phyloP scores from a whole-genome alignment of 2,888 invertebrate genomes.

The Spicauda simplicius region DNA sequence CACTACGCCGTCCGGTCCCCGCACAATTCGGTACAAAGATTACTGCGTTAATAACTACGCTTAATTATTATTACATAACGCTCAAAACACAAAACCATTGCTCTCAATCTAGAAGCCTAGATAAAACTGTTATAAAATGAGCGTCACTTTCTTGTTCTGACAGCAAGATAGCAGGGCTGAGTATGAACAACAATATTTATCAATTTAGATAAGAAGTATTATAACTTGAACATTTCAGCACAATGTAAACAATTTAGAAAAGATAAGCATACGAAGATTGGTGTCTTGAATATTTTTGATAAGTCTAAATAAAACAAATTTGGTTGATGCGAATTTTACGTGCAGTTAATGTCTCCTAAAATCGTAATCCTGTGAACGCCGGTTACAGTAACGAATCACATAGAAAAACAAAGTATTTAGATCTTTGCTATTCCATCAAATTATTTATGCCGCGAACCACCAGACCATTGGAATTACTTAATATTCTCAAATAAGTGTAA shows the following conservation, averaged over 20 bases:
- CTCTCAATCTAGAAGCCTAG: conserved; percentile 58
- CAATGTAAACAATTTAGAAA: conserved; percentile 59
- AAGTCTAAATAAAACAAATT: neutral
- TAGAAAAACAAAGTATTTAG: no score
- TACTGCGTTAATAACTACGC: conserved; percentile 42
- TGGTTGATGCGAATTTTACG: neutral
- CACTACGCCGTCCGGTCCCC: conserved; percentile 48
- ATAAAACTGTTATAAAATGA: conserved; percentile 69
- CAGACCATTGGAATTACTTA: no score
- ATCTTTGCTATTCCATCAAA: no score
- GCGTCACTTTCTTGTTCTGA: conserved; percentile 71
- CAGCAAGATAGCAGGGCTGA: conserved; percentile 71
- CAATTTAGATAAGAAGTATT: conserved; percentile 79
- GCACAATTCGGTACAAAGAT: conserved; percentile 54
- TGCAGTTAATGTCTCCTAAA: no score
- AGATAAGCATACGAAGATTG: conserved; percentile 17
- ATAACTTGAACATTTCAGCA: conserved; percentile 66
- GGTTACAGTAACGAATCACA: no score
- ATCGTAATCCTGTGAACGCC: no score
- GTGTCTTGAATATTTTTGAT: neutral
- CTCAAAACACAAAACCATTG: conserved; percentile 55
- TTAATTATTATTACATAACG: conserved; percentile 45
- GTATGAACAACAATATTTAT: conserved; percentile 71
- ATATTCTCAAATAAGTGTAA: no score
- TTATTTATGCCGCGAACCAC: no score